Evolutionary conservation across 2,113 vertebrate genomes (phyloP).

Genomic region (Pavo muticus): DNA sequence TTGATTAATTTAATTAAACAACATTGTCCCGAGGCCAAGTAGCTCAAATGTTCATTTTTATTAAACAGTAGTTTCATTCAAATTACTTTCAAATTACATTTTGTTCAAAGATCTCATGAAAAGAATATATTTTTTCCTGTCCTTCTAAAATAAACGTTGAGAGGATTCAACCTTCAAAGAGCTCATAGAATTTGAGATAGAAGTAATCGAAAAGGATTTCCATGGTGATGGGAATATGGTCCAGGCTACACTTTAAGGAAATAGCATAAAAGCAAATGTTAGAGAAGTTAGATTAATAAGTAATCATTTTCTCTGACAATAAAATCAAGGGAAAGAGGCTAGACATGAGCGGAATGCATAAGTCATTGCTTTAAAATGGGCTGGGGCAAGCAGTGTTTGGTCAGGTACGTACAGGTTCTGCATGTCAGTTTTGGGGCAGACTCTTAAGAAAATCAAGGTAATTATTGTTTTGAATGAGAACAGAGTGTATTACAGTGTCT

Average conservation of each 20-base stretch:
- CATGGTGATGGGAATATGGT: slow-evolving; percentile 29
- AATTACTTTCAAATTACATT: slow-evolving; percentile 61
- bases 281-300: slow-evolving; percentile 61
- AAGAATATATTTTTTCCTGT: slow-evolving; percentile 9
- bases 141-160: slow-evolving; percentile 68
- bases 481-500: background rate
- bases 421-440: background rate
- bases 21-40: slow-evolving; percentile 43
- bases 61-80: slow-evolving; percentile 67
- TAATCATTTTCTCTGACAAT: slow-evolving; percentile 61
- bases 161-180: slow-evolving; percentile 55
- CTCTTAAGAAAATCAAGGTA: slow-evolving; percentile 31
- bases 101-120: slow-evolving; percentile 70
- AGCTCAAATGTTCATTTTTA: slow-evolving; percentile 59
- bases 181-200: slow-evolving; percentile 51
- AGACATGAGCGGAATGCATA: slow-evolving; percentile 18
- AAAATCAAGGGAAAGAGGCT: slow-evolving; percentile 50
- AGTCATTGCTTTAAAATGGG: slow-evolving; percentile 31
- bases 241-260: slow-evolving; percentile 36
- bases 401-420: background rate
- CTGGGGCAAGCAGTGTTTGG: slow-evolving; percentile 15
- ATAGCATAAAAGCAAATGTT: slow-evolving; percentile 53
- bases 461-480: slow-evolving; percentile 31
- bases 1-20: slow-evolving; percentile 70
- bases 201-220: slow-evolving; percentile 66